Evolutionary conservation across 2,113 vertebrate species (phyloP), one percentile per base, ranked within the genome.

Genomic region (Oenanthe oenanthe): DNA sequence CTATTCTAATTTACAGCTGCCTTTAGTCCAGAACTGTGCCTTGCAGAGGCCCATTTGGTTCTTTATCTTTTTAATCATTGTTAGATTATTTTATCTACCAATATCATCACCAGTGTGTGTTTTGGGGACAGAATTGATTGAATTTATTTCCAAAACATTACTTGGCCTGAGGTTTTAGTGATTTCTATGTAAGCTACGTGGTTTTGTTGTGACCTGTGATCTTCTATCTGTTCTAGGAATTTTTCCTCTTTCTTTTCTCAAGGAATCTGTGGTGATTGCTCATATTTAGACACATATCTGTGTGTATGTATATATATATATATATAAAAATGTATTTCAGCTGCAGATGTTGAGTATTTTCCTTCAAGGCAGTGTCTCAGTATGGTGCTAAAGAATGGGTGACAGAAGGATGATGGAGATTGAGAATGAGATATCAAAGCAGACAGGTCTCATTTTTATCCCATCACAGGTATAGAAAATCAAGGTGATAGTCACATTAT

Each of bases 261-360:
- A 61, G 29, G 54, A 72, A 51, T 50, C 7, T 54, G 40, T 90
- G 56, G 19, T 62, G 43, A n/a, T 20, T 74, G 22, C 34, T 87
- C 12, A 7, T 34, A 28, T 53, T 67, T 82, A 50, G 81, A 63
- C 31, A 57, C 10, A 26, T 34, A 24, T 5, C 7, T 50, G 20
- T 7, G 4, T 53, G 3, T 18, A 1, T 34, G 0, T 80, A 0
- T n/a, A 4, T 48, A 7, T 21, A 12, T 54, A 24, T 26, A 16
- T 25, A 13, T 11, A 28, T n/a, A 5, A 0, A 57, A 42, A 36
- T 36, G 4, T 78, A 54, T 88, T 81, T 89, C 38, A 58, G n/a
- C 50, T 68, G 32, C 36, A 83, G 72, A n/a, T 65, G 16, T 56
- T 63, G 78, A 85, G 50, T 75, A 25, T 87, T 95, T 74, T 60